A percentile compares a stretch with the other conserved stretches of the same genome.
phyloP scores from a whole-genome alignment of 35 echinoderm and acorn worm genomes.

The Apostichopus japonicus region DNA sequence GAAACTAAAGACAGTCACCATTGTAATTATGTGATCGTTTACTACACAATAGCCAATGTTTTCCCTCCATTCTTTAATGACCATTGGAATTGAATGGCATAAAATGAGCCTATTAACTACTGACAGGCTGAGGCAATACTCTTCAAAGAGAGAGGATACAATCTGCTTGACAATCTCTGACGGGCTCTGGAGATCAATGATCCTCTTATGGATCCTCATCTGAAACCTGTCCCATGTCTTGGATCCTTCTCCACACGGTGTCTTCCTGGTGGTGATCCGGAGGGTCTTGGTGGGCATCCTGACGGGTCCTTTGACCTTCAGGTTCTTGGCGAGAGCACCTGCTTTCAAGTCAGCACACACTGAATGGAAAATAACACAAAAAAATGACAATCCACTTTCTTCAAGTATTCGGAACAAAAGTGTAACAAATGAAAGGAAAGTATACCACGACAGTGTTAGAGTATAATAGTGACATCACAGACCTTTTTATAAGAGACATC shows the following conservation, averaged over 20 bases:
- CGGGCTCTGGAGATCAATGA: constrained; percentile 97
- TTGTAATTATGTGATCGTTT: too few species aligned
- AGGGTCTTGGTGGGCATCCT: constrained; percentile 98
- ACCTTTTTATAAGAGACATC: too few species aligned
- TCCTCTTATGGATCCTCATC: constrained; percentile 99
- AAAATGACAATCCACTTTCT: neutral
- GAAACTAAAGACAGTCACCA: too few species aligned
- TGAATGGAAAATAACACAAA: constrained; percentile 45
- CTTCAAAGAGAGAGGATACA: constrained; percentile 81
- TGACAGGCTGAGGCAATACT: too few species aligned
- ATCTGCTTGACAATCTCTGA: constrained; percentile 99
- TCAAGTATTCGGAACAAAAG: too few species aligned
- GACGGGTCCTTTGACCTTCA: constrained; percentile 95
- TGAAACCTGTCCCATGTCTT: constrained; percentile 99
- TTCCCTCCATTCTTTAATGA: too few species aligned
- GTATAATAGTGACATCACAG: too few species aligned
- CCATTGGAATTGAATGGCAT: too few species aligned
- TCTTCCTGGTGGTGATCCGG: constrained; percentile 98
- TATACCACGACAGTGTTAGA: too few species aligned
- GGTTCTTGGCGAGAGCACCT: constrained; percentile 88
- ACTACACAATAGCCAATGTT: too few species aligned
- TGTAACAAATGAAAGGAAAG: too few species aligned
- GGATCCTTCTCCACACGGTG: constrained; percentile 98
- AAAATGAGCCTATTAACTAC: too few species aligned
- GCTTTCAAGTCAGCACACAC: constrained; percentile 96